Base-by-base conservation (phyloP, 2,113 vertebrate species). In the Xiphophorus couchianus region DNA sequence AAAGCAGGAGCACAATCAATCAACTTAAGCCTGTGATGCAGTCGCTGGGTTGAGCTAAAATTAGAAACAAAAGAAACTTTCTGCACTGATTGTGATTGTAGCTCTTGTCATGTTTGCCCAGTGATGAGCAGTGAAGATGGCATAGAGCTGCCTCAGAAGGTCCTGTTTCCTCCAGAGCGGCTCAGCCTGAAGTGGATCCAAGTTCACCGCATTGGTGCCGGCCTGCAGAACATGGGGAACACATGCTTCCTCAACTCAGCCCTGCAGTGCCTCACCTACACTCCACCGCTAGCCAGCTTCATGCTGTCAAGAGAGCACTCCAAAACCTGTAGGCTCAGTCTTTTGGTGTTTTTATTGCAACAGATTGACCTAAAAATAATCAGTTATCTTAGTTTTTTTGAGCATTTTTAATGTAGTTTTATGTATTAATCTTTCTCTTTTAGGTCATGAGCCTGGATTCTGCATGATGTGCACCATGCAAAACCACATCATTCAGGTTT, bases 401-500 rank as follows among this genome's bases (percentile, higher is more conserved):
- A 33, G 0, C 1, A 48, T 82, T 67, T 19, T 63, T 73, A 22
- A 31, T 62, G 14, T 19, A 48, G 28, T 69, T 1, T 76, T 37
- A 42, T 31, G 68, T 35, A 61, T 69, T 14, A 65, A 11, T 68
- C 27, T 64, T 39, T n/a, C 22, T 70, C 29, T 77, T 61, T 0
- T 80, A 99, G 98, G 97, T 95, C 95, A 96, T 0, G 96, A 96
- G 66, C 94, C 96, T 76, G 97, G 96, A 0, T 99, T 99, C 87
- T 99, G 98, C 88, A 99, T 99, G 97, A 97, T 99, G 97, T 99
- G 98, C 72, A 97, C 95, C 0, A 97, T 99, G 97, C 96, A 99
- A 86, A 95, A 96, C 68, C 98, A 99, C 81, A 94, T 98, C 78
- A 97, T 94, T 85, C 96, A 97, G 87, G 97, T 96, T 42, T 95